These are phyloP conservation scores for Amia ocellicauda DNA, from an alignment of 2,113 vertebrate species.

Conservation along the genomic window DNA sequence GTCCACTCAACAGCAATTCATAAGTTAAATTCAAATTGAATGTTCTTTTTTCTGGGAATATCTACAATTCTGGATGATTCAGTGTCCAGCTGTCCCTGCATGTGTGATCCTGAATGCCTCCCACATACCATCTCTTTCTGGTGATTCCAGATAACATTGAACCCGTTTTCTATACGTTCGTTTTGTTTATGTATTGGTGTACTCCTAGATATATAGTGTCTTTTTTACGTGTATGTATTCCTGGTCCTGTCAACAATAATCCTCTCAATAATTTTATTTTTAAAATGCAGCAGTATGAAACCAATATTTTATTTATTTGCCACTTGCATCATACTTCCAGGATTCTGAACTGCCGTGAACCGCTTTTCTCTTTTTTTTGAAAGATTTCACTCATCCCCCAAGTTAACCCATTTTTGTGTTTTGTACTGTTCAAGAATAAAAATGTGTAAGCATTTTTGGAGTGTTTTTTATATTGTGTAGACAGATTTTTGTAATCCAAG, in stretches of 20 bases:
- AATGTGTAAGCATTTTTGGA: slow-evolving; percentile 35
- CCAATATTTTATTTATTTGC: too few species aligned
- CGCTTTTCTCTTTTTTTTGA: slow-evolving; percentile 27
- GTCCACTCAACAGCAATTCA: neutral
- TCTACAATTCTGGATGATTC: slow-evolving; percentile 4
- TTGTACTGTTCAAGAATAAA: slow-evolving; percentile 25
- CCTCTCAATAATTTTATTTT: neutral
- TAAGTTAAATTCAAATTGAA: too few species aligned
- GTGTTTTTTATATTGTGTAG: slow-evolving; percentile 39
- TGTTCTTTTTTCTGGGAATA: neutral
- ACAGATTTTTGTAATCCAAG: slow-evolving; percentile 73
- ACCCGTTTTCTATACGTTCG: too few species aligned
- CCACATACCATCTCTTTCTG: neutral
- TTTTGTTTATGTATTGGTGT: too few species aligned
- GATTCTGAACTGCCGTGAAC: neutral
- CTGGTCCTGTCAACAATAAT: too few species aligned
- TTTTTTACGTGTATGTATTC: neutral
- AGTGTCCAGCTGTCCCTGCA: slow-evolving; percentile 4
- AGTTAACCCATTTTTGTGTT: slow-evolving; percentile 29
- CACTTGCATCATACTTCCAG: neutral
- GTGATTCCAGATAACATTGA: neutral
- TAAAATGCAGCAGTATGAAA: too few species aligned
- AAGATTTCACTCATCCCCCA: neutral
- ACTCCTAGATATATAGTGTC: neutral
- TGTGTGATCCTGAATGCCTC: neutral